These are phyloP conservation scores for Agonum fuliginosum DNA, from an alignment of 2,888 invertebrate genomes.

Conservation along the genomic window DNA sequence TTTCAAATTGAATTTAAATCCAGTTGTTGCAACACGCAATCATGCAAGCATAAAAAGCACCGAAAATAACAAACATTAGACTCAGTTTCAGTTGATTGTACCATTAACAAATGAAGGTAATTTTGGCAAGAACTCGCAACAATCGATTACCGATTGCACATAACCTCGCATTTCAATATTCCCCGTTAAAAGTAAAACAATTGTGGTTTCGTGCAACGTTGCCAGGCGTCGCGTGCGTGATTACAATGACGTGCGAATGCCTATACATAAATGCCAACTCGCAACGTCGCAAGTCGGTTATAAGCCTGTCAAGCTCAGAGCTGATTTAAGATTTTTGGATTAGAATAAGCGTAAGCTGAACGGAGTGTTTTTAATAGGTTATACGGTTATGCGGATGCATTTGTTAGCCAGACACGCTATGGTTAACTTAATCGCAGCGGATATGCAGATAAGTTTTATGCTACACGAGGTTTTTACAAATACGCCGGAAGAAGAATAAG, in stretches of 20 bases:
- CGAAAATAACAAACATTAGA: no score
- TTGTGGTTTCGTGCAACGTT: not conserved
- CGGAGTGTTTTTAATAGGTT: slow-evolving; percentile 17
- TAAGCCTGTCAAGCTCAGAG: slow-evolving; percentile 28
- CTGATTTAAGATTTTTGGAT: slow-evolving; percentile 29
- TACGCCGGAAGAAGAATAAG: not conserved
- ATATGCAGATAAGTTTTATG: slow-evolving; percentile 1
- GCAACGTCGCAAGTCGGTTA: slow-evolving; percentile 22
- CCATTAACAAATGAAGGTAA: no score
- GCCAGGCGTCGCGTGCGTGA: not conserved
- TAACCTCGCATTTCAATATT: slow-evolving; percentile 1
- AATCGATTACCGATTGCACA: not conserved
- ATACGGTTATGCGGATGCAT: slow-evolving; percentile 22
- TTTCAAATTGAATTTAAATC: no score
- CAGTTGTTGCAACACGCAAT: no score
- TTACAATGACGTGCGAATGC: slow-evolving; percentile 20
- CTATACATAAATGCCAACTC: not conserved
- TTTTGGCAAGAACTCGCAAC: no score
- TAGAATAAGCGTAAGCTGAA: slow-evolving; percentile 4
- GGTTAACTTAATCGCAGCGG: not conserved
- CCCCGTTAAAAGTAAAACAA: not conserved
- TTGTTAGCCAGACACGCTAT: slow-evolving; percentile 18
- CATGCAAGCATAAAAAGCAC: no score
- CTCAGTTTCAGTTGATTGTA: no score
- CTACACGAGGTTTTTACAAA: not conserved